phyloP scores from a whole-genome alignment of 2,797 vertebrate species.

The Myiothlypis coronata region DNA sequence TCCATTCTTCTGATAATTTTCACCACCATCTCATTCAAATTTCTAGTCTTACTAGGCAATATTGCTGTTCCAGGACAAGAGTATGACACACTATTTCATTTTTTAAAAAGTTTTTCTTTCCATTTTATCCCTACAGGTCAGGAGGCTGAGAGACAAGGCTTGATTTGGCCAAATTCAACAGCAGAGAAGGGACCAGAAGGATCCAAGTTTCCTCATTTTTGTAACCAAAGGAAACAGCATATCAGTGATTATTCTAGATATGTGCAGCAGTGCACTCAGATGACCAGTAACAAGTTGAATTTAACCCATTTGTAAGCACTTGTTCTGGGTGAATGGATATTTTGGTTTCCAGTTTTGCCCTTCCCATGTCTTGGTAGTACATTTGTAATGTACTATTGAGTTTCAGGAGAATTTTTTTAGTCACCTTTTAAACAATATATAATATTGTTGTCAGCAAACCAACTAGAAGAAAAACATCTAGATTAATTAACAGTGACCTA shows the following conservation, averaged over 20 bases:
- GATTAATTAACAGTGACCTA: constrained; percentile 72
- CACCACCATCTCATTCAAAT: neutral
- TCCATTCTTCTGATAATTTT: neutral
- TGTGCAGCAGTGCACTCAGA: neutral
- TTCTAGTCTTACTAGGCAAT: neutral
- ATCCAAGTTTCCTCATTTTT: neutral
- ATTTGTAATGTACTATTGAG: constrained; percentile 24
- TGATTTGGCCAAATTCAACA: neutral
- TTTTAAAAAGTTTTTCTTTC: rapidly evolving
- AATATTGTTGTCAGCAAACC: constrained; percentile 63
- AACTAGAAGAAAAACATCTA: constrained; percentile 45
- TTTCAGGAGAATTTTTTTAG: neutral
- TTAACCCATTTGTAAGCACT: neutral
- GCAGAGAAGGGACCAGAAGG: neutral
- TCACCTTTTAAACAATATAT: constrained; percentile 50
- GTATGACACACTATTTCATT: neutral
- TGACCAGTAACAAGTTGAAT: neutral
- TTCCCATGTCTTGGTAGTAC: neutral
- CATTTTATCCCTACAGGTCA: neutral
- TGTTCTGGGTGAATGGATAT: neutral
- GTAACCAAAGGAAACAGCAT: neutral
- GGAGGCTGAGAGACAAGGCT: neutral
- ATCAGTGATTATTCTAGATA: neutral
- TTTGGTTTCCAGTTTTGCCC: neutral
- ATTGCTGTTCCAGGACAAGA: neutral